Percentiles rank a stretch among this genome's conserved stretches.
These are phyloP conservation scores for Progne subis DNA, from an alignment of 2,113 vertebrate genomes.

Conservation along the genomic window DNA sequence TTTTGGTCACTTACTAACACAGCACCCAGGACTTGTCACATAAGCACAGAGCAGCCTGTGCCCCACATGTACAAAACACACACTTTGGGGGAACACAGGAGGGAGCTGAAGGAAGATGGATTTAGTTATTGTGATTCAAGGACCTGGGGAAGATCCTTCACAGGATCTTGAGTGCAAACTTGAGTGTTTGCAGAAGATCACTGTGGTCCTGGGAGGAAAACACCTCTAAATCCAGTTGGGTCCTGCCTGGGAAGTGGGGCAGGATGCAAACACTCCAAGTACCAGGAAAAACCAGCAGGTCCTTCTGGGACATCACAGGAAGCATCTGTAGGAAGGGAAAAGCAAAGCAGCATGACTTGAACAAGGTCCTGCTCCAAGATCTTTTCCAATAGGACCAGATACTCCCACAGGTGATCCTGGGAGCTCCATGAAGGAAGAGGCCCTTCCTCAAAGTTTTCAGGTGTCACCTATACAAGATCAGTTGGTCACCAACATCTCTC, in stretches of 20 bases:
- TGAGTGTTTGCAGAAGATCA: background rate
- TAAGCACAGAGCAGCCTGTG: background rate
- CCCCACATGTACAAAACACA: background rate
- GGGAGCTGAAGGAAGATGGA: background rate
- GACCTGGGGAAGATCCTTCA: background rate
- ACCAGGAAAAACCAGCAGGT: background rate
- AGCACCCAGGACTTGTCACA: background rate
- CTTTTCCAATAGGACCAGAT: background rate
- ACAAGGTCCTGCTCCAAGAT: background rate
- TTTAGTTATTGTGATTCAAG: background rate
- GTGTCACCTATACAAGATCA: background rate
- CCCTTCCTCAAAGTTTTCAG: background rate
- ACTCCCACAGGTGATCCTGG: background rate
- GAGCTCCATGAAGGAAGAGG: background rate
- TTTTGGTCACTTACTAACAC: background rate
- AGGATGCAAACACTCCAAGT: background rate
- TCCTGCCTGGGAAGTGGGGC: background rate
- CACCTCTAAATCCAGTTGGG: background rate
- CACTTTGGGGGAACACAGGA: accelerated
- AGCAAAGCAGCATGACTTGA: background rate
- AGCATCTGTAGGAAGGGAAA: accelerated
- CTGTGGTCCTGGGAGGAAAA: background rate
- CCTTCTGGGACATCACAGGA: background rate
- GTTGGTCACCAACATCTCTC: background rate
- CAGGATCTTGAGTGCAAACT: too few species aligned